Percentiles rank a stretch among this genome's conserved stretches.
phyloP scores from a whole-genome alignment of 2,113 vertebrate genomes.

The Syngnathus scovelli region DNA sequence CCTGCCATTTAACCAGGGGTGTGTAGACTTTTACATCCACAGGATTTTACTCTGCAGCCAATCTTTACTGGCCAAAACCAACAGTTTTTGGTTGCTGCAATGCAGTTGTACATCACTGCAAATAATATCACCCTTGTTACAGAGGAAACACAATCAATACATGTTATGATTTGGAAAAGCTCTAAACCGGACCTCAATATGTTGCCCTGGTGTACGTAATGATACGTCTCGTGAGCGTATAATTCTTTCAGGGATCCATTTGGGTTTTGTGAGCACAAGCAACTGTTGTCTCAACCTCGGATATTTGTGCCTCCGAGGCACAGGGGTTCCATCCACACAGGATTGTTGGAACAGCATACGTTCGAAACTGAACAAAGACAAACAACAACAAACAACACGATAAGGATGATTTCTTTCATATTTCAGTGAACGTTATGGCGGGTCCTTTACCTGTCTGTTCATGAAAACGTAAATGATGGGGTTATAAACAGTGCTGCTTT shows the following conservation, averaged over 20 bases:
- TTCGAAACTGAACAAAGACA: conserved; percentile 49
- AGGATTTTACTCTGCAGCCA: neutral
- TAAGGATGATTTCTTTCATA: neutral
- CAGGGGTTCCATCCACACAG: conserved; percentile 55
- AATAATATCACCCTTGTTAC: neutral
- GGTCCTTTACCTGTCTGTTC: conserved; percentile 64
- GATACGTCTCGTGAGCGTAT: neutral
- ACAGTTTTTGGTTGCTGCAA: neutral
- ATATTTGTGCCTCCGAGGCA: conserved; percentile 30
- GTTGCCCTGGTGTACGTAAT: neutral
- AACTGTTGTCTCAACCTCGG: conserved; percentile 36
- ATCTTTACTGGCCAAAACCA: no score
- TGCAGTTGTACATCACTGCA: neutral
- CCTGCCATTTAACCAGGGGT: neutral
- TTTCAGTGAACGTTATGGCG: neutral
- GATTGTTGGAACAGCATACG: conserved; percentile 41
- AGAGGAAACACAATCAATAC: neutral
- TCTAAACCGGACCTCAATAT: neutral
- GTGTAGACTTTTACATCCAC: neutral
- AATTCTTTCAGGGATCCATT: conserved; percentile 34
- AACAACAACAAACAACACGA: neutral
- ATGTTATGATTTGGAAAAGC: neutral
- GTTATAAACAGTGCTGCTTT: conserved; percentile 66
- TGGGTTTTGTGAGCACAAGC: conserved; percentile 34
- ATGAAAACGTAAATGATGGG: conserved; percentile 70